Evolutionary conservation across 2,113 vertebrate species (phyloP).

Genomic region (Daphoenositta chrysoptera): DNA sequence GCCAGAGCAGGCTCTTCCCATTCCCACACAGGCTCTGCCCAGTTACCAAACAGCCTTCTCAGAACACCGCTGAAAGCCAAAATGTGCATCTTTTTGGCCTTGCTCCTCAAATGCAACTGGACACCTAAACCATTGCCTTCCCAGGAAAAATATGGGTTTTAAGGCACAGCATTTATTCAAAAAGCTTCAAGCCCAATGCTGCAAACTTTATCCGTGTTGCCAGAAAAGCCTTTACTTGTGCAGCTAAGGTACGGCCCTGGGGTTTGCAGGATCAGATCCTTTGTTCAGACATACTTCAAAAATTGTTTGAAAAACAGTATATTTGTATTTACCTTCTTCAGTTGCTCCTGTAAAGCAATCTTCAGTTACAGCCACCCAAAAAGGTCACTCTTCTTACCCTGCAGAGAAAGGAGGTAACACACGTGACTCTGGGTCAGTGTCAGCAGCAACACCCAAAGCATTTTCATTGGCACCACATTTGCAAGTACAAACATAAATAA

Average conservation of each 20-base stretch:
- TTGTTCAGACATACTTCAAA: background rate
- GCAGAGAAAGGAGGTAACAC: slow-evolving; percentile 77
- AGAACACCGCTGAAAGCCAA: background rate
- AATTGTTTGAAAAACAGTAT: background rate
- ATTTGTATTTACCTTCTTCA: slow-evolving; percentile 86
- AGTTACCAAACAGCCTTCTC: background rate
- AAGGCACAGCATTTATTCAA: background rate
- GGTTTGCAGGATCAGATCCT: background rate
- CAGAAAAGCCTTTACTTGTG: background rate
- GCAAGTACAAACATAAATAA: slow-evolving; percentile 57
- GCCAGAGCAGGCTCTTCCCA: background rate
- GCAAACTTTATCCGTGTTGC: background rate
- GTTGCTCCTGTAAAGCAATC: slow-evolving; percentile 88
- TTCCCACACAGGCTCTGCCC: background rate
- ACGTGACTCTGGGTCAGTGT: slow-evolving; percentile 68
- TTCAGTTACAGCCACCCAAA: slow-evolving; percentile 84
- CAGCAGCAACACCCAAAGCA: slow-evolving; percentile 29
- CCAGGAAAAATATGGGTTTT: background rate
- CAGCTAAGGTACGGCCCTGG: rapidly evolving
- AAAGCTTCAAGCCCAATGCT: background rate
- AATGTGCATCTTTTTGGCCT: background rate
- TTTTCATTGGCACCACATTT: slow-evolving; percentile 53
- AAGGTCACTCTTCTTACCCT: slow-evolving; percentile 89
- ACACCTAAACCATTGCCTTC: background rate
- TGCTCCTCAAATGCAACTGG: background rate